Percentiles rank a stretch among this genome's conserved stretches.
Evolutionary conservation across 2,797 vertebrate species (phyloP).

Genomic region (Scolopax bukidnonensis): DNA sequence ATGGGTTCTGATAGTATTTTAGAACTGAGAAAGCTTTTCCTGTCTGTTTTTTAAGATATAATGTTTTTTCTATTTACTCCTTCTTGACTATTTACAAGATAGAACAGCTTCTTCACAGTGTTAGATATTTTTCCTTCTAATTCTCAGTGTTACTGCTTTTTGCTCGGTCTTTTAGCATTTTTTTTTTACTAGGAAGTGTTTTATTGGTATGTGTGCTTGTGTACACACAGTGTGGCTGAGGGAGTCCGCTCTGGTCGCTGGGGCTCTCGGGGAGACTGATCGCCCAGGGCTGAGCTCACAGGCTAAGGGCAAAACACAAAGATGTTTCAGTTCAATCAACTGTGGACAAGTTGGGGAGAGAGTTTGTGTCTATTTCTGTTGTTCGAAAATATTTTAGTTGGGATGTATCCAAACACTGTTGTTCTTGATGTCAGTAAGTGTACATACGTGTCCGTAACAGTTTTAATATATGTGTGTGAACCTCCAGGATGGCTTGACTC

Average conservation of each 20-base stretch:
- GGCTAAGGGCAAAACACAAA: not conserved
- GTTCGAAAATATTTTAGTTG: not conserved
- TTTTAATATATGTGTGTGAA: not conserved
- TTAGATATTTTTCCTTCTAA: not conserved
- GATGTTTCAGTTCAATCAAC: not conserved
- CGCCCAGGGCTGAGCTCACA: not conserved
- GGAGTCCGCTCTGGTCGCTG: not conserved
- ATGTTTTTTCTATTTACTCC: not conserved
- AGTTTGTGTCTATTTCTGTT: not conserved
- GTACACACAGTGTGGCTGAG: not conserved
- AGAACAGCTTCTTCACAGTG: not conserved
- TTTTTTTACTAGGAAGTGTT: not conserved
- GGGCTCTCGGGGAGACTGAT: not conserved
- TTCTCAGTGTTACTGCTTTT: not conserved
- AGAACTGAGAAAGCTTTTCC: not conserved
- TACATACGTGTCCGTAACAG: fast-evolving
- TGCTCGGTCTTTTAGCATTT: not conserved
- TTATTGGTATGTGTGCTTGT: not conserved
- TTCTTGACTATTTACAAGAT: not conserved
- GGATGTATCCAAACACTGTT: not conserved
- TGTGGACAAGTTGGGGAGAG: not conserved
- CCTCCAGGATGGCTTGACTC: not conserved
- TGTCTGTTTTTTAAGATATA: not conserved
- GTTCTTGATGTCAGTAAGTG: not conserved
- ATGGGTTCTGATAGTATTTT: not conserved